Conservation (phyloP, 1,140 invertebrate genomes). For the Pseudomyrmex pallidus region DNA sequence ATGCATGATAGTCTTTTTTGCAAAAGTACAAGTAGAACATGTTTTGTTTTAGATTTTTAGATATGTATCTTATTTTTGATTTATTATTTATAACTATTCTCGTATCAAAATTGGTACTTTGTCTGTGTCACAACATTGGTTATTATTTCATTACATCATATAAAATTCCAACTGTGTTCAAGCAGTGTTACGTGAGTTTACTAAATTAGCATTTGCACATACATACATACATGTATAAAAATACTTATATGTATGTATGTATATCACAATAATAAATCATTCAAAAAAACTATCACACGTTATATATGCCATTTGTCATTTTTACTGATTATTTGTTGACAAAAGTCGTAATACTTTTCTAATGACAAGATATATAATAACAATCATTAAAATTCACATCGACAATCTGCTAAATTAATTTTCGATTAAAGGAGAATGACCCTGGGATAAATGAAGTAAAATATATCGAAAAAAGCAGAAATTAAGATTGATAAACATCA, state of each 20-base stretch:
- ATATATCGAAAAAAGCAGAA: constrained; percentile 27
- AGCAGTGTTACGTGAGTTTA: constrained; percentile 84
- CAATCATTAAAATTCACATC: neutral
- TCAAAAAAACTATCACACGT: constrained; percentile 35
- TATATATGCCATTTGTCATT: constrained; percentile 31
- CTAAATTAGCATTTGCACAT: constrained; percentile 31
- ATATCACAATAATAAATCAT: constrained; percentile 42
- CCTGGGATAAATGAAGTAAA: constrained; percentile 51
- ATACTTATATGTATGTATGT: no score
- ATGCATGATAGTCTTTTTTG: constrained; percentile 49
- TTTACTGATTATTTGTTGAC: constrained; percentile 33
- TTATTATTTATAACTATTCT: constrained; percentile 77
- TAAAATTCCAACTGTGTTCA: constrained; percentile 74
- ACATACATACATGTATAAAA: no score
- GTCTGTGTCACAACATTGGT: constrained; percentile 26
- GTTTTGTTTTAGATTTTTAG: constrained; percentile 42
- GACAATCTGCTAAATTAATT: constrained; percentile 33
- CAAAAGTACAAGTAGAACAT: constrained; percentile 48
- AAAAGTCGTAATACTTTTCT: neutral
- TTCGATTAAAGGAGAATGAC: constrained; percentile 67
- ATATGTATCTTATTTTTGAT: constrained; percentile 80
- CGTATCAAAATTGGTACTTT: constrained; percentile 80
- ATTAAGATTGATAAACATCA: constrained; percentile 35
- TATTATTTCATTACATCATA: constrained; percentile 50
- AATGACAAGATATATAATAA: constrained; percentile 1